phyloP scores from a whole-genome alignment of 2,797 vertebrate genomes.

The Lindbergichthys nudifrons region DNA sequence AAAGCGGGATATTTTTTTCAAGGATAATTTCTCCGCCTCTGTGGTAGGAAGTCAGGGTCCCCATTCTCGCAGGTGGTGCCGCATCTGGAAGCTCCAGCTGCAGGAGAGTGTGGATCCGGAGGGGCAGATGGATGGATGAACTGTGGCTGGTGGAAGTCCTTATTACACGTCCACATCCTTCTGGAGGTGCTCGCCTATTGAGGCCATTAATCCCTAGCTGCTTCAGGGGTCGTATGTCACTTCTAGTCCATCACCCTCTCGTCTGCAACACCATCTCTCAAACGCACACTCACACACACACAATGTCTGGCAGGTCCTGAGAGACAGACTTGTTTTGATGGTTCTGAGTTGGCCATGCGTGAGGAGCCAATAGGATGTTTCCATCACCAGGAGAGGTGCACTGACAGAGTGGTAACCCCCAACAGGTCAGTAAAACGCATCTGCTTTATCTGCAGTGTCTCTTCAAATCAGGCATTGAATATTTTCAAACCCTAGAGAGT shows the following conservation, averaged over 20 bases:
- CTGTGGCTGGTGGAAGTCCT: conserved; percentile 72
- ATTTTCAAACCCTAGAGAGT: conserved; percentile 13
- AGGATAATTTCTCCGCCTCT: conserved; percentile 42
- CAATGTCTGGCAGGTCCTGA: conserved; percentile 34
- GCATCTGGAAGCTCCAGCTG: conserved; percentile 80
- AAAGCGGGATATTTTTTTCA: conserved; percentile 16
- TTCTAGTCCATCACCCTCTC: conserved; percentile 70
- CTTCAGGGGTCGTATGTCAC: conserved; percentile 76
- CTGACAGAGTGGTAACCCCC: conserved; percentile 67
- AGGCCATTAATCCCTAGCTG: conserved; percentile 74
- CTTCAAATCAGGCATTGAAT: conserved; percentile 45
- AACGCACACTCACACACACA: conserved; percentile 27
- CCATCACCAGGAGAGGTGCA: conserved; percentile 67
- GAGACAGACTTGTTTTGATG: conserved; percentile 73
- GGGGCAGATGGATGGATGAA: conserved; percentile 68
- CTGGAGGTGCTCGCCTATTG: conserved; percentile 61
- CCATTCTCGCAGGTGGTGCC: conserved; percentile 62
- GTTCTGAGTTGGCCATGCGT: conserved; percentile 68
- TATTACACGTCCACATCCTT: conserved; percentile 70
- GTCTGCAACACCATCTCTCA: conserved; percentile 48
- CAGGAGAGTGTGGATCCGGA: conserved; percentile 43
- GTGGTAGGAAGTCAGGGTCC: conserved; percentile 54
- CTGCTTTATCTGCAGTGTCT: conserved; percentile 31
- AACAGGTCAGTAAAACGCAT: conserved; percentile 63
- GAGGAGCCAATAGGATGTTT: conserved; percentile 71